Percentiles rank a stretch among this genome's conserved stretches.
These are phyloP conservation scores for human DNA, from an alignment of 2,113 vertebrate genomes.

Conservation along the genomic window GRCh38 chr7:31035501-31036000, in stretches of 20 bases:
- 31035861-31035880: neutral
- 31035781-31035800: neutral
- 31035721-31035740: neutral
- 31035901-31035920: accelerated
- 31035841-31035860: neutral
- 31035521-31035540: neutral
- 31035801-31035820: neutral
- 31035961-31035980: neutral
- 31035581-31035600: neutral
- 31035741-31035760: neutral
- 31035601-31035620: neutral
- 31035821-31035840: neutral
- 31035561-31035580: accelerated
- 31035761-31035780: neutral
- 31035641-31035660: neutral
- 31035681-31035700: neutral
- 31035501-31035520: neutral
- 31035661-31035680: neutral
- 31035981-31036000: neutral
- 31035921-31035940: neutral
- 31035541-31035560: neutral
- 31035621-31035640: accelerated
- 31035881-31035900: neutral
- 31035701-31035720: neutral
- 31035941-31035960: too few species aligned